Percentiles rank a stretch among this genome's conserved stretches.
These are phyloP conservation scores for Stenurella melanura DNA, from an alignment of 2,888 invertebrate species.

Conservation along the genomic window DNA sequence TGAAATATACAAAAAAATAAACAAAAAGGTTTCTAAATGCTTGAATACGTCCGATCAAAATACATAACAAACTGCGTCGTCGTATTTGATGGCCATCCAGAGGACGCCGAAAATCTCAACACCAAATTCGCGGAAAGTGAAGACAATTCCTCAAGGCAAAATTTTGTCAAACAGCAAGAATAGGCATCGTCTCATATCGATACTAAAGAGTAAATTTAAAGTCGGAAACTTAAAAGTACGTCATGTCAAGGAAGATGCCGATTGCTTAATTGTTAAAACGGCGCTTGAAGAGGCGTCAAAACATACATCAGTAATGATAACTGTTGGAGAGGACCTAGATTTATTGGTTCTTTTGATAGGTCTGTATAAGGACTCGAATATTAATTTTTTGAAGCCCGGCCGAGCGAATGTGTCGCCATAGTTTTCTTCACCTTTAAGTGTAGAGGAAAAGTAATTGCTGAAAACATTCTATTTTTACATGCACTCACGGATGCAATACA, in stretches of 20 bases:
- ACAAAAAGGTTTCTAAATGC: too few relatives aligned
- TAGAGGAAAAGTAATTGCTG: background rate
- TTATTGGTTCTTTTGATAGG: slow-evolving; percentile 7
- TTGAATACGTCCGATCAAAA: too few relatives aligned
- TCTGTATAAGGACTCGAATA: background rate
- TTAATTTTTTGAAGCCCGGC: background rate
- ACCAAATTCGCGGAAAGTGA: too few relatives aligned
- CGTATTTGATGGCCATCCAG: too few relatives aligned
- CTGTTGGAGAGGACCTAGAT: background rate
- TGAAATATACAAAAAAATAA: too few relatives aligned
- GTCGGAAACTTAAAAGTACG: background rate
- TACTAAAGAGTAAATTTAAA: too few relatives aligned
- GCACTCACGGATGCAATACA: too few relatives aligned
- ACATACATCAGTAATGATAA: background rate
- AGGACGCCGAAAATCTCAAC: background rate
- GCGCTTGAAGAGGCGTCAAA: background rate
- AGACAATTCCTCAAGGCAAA: too few relatives aligned
- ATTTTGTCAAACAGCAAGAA: too few relatives aligned
- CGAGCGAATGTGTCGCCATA: background rate
- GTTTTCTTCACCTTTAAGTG: background rate
- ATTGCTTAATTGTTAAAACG: background rate
- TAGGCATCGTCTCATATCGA: too few relatives aligned
- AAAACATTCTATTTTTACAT: too few relatives aligned
- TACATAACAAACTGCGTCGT: too few relatives aligned
- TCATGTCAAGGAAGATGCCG: background rate